Evolutionary conservation across 2,797 vertebrate species (phyloP), one percentile per base, ranked within the genome.

Genomic region (Tangara arthus): DNA sequence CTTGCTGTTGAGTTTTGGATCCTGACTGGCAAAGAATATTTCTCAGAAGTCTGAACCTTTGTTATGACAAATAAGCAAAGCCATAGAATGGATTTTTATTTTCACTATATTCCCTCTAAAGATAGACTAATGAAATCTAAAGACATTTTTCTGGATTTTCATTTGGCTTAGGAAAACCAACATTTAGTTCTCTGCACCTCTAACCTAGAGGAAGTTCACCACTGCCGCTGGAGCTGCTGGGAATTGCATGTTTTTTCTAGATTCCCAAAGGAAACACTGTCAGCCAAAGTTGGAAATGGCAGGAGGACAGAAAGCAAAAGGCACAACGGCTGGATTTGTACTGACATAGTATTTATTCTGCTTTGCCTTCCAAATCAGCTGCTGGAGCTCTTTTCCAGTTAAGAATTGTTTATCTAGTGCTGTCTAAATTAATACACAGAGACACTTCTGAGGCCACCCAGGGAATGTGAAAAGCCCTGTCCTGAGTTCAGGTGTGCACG

Each of bases 251-350:
- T 68, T 94, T 91, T 93, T 66, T 49, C 69, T 91, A 8, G n/a
- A 75, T 83, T 93, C 96, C 95, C 94, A 95, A 49, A 95, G 92
- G 94, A 97, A 97, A 55, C 27, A 3, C 63, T 57, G n/a, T 75
- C 78, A 76, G 89, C 92, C 94, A 96, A 92, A 95, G 84, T 75
- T 69, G 82, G 80, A 95, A 96, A 76, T 47, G 65, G 76, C 85
- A 94, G 70, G 60, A 86, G 79, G 35, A 93, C 80, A 95, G 87
- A 93, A 93, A 90, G 82, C 79, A 71, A 89, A 82, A 94, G 16
- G 39, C 80, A 39, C 35, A 69, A 30, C 11, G 22, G 55, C 72
- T 88, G 72, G 53, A 35, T 93, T 95, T 87, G 35, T 82, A 50
- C 61, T 89, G 75, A 10, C 42, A 7, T 16, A 26, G 71, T 49